Evolutionary conservation across 2,113 vertebrate genomes (phyloP), one percentile per base, ranked within the genome.

Genomic region (Platanista minor): DNA sequence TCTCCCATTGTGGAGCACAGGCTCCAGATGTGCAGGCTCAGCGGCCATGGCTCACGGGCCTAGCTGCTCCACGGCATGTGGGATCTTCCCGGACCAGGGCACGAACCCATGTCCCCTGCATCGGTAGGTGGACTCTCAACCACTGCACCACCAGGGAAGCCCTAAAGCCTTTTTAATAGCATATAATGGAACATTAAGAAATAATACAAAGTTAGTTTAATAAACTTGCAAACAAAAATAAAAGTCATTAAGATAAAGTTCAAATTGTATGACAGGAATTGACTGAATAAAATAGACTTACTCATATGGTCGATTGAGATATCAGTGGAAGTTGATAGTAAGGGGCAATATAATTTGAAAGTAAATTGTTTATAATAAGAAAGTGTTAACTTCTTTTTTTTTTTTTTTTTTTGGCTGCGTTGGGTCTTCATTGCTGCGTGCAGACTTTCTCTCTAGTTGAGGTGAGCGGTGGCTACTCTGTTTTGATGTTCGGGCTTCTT

Each of bases 361-460:
- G 85, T 97, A 98, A 98, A 98, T 97, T 97, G 87, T 62, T n/a
- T 95, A 90, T 98, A 98, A 96, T 98, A 97, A 97, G 94, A 94
- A 98, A 90, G 80, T 96, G 84, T 98, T 97, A 96, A 98, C 96
- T 98, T 98, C 98, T 98, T 17, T 52, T 52, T 52, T 52, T 98
- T 98, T 98, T 17, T 52, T 52, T 52, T 52, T 52, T 18, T 52
- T 18, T 52, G 52, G 52, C 17, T 52, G 52, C 5, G 15, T 52
- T 52, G 52, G 52, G 15, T 52, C 52, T 52, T 52, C 15, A 52
- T 52, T 52, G 52, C 15, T 52, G 52, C 15, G 15, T 52, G 52
- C 15, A 17, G 15, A 52, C 52, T 52, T 52, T 52, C 52, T 52
- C 52, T 18, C 52, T 52, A 52, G 52, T 52, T 52, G 52, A 52